These are phyloP conservation scores for Meloidogyne exigua DNA, from an alignment of 1,140 invertebrate genomes.

Conservation along the genomic window DNA sequence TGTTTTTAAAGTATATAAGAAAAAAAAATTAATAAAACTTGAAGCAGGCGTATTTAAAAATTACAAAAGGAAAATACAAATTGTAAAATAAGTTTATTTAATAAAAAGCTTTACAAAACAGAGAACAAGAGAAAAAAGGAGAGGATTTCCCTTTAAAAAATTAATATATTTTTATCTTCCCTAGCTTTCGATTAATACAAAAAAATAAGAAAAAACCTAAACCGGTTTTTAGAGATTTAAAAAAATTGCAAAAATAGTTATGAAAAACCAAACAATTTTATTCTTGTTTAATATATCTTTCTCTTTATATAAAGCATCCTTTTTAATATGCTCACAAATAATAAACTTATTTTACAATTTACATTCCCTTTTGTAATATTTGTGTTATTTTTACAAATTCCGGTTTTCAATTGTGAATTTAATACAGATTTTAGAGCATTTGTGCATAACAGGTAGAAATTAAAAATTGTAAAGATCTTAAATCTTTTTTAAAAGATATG, in stretches of 20 bases:
- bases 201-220: background rate
- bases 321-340: background rate
- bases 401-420: conserved; percentile 23
- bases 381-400: background rate
- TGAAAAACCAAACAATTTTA: background rate
- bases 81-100: too few relatives aligned
- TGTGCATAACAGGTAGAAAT: conserved; percentile 36
- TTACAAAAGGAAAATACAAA: too few relatives aligned
- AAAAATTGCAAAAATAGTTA: background rate
- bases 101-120: too few relatives aligned
- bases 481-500: conserved; percentile 26
- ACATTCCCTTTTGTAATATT: background rate
- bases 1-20: too few relatives aligned
- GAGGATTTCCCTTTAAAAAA: too few relatives aligned
- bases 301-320: background rate
- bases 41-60: too few relatives aligned
- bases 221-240: background rate
- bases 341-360: background rate
- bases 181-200: background rate
- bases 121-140: too few relatives aligned
- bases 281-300: background rate
- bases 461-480: background rate
- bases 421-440: conserved; percentile 42
- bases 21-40: too few relatives aligned
- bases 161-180: too few relatives aligned